phyloP scores from a whole-genome alignment of 2,113 vertebrate species.

The Panthera tigris region DNA sequence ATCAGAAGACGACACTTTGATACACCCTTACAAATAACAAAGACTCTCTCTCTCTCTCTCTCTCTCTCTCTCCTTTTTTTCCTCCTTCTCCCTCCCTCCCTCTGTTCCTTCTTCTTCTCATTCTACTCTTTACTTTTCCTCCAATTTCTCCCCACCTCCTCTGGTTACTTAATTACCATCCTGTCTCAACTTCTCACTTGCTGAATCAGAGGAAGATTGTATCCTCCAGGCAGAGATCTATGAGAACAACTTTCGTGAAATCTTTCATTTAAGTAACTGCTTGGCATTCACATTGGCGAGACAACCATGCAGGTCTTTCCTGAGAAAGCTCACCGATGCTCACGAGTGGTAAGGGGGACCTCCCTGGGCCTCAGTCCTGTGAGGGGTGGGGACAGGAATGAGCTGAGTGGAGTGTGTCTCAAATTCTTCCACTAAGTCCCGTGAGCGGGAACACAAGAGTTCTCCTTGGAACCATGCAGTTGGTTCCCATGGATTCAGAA shows the following conservation, averaged over 20 bases:
- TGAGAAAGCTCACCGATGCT: fast-evolving
- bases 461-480: fast-evolving
- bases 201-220: background rate
- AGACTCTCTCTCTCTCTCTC: background rate
- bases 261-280: fast-evolving
- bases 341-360: fast-evolving
- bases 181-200: background rate
- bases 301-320: fast-evolving
- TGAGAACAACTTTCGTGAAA: background rate
- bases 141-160: background rate
- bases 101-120: no score
- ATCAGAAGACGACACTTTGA: background rate
- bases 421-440: background rate
- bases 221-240: background rate
- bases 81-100: background rate
- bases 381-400: fast-evolving
- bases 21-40: background rate
- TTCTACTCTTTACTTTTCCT: background rate
- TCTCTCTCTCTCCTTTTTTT: no score
- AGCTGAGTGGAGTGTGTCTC: no score
- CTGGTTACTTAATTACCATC: no score
- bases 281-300: fast-evolving
- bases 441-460: background rate
- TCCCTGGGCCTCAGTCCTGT: no score
- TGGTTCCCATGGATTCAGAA: background rate